phyloP scores from a whole-genome alignment of 1,140 invertebrate species.

The Megathymus violae region DNA sequence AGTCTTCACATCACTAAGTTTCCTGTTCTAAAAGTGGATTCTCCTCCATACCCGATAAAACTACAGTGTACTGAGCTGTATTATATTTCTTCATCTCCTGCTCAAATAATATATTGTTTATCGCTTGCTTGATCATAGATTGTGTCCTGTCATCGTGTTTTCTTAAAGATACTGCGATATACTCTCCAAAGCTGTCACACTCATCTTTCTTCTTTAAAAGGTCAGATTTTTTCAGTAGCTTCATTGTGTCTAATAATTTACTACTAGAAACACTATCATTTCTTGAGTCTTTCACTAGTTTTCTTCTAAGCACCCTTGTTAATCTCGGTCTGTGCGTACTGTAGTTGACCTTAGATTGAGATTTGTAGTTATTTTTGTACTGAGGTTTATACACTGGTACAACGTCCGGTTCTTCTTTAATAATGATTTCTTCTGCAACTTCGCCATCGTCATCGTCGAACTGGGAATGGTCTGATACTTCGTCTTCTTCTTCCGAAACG shows the following conservation, averaged over 20 bases:
- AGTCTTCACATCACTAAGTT: conserved; percentile 17
- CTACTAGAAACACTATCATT: conserved; percentile 37
- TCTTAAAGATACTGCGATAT: conserved; percentile 70
- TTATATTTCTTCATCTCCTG: conserved; percentile 77
- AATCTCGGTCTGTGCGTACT: conserved; percentile 38
- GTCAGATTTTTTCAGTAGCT: conserved; percentile 48
- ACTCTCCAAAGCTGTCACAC: conserved; percentile 74
- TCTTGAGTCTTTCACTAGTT: conserved; percentile 36
- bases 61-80: conserved; percentile 49
- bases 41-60: conserved; percentile 52
- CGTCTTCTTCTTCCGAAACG: conserved; percentile 9
- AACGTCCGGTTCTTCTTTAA: conserved; percentile 56
- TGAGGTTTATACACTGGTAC: conserved; percentile 1
- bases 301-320: conserved; percentile 40
- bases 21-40: conserved; percentile 58
- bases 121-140: conserved; percentile 77
- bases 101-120: conserved; percentile 78
- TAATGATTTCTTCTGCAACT: conserved; percentile 42
- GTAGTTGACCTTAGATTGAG: conserved; percentile 18
- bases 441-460: conserved; percentile 26
- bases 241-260: conserved; percentile 47
- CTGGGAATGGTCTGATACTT: conserved; percentile 35
- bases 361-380: conserved; percentile 3
- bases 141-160: conserved; percentile 74
- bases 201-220: conserved; percentile 68